Conservation (phyloP, 2,113 vertebrate species). For the Etheostoma spectabile region DNA sequence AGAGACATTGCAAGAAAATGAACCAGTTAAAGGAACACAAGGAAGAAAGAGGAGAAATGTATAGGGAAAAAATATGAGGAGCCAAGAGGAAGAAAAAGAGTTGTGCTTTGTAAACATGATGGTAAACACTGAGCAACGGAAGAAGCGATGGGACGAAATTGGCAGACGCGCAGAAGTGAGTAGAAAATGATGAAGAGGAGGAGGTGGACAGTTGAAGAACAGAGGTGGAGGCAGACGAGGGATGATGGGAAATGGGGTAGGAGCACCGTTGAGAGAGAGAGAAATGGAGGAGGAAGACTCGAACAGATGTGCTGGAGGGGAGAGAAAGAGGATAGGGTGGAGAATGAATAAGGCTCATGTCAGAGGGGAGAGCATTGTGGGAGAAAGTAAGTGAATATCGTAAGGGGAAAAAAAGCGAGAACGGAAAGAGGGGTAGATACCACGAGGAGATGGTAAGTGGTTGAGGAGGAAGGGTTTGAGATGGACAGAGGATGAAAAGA, state of each 20-base stretch:
- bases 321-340: not conserved
- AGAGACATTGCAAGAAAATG: constrained; percentile 2
- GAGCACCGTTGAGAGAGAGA: not conserved
- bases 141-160: not conserved
- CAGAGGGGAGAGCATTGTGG: constrained; percentile 2
- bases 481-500: constrained; percentile 53
- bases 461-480: constrained; percentile 32
- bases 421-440: not conserved
- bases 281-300: not conserved
- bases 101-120: not conserved
- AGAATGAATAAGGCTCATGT: not conserved
- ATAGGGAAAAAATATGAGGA: not conserved
- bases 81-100: not conserved
- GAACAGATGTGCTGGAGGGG: not conserved
- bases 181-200: constrained; percentile 3
- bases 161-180: not conserved
- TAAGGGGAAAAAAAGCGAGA: not conserved
- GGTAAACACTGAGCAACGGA: not conserved
- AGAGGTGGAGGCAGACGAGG: constrained; percentile 1
- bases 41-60: not conserved
- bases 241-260: constrained; percentile 18
- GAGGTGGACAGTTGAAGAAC: constrained; percentile 14
- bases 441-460: constrained; percentile 7
- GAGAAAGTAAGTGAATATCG: not conserved
- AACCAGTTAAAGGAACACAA: not conserved